phyloP scores from a whole-genome alignment of 2,797 vertebrate species.

The Arrhamphus sclerolepis region DNA sequence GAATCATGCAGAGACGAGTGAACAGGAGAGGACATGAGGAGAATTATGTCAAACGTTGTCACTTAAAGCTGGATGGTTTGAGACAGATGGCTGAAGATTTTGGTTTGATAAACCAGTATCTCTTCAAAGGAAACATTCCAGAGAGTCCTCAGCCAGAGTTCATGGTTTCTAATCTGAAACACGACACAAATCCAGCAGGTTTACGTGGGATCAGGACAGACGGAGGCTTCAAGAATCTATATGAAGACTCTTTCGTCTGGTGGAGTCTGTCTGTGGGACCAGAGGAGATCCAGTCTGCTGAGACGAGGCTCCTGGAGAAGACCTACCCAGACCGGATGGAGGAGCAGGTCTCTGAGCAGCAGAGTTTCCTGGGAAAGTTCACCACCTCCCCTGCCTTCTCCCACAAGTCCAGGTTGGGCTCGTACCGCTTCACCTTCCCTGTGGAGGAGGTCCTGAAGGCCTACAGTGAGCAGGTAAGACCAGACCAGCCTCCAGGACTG shows the following conservation, averaged over 20 bases:
- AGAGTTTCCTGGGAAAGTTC: conserved; percentile 48
- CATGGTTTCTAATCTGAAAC: conserved; percentile 38
- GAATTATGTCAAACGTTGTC: fast-evolving
- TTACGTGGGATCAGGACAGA: fast-evolving
- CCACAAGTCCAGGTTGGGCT: conserved; percentile 57
- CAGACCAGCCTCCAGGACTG: too few relatives aligned
- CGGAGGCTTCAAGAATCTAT: conserved; percentile 5
- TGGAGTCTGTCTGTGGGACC: conserved; percentile 47
- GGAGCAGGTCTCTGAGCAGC: conserved; percentile 8
- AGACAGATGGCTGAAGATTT: fast-evolving
- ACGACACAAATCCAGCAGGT: conserved; percentile 16
- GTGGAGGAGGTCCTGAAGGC: conserved; percentile 51
- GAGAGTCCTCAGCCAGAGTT: conserved; percentile 40
- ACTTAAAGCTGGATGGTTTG: conserved; percentile 39
- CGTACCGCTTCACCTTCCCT: conserved; percentile 64
- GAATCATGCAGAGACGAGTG: fast-evolving
- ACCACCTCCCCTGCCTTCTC: conserved; percentile 65
- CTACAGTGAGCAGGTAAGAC: conserved; percentile 56
- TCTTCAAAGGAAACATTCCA: conserved; percentile 23
- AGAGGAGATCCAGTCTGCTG: conserved; percentile 41
- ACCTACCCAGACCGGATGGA: conserved; percentile 6
- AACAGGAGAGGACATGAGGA: fast-evolving
- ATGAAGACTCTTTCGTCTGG: conserved; percentile 30
- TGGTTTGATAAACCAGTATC: fast-evolving
- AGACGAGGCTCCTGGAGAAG: conserved; percentile 29